Conservation (phyloP, 2,113 vertebrate species). For the Campylomormyrus tamandua region DNA sequence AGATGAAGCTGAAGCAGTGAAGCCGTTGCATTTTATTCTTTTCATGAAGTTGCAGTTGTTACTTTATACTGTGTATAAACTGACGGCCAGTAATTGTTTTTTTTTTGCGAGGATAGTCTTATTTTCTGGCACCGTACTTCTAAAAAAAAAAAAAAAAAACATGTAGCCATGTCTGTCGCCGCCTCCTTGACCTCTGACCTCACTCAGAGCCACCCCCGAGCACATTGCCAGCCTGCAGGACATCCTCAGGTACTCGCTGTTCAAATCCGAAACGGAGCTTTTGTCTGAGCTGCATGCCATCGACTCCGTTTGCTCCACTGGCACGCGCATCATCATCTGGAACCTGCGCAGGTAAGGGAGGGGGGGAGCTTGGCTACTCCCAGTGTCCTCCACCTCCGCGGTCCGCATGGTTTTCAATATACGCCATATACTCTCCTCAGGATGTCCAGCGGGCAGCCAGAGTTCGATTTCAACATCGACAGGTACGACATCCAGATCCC, state of each 20-base stretch:
- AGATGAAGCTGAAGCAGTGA: neutral
- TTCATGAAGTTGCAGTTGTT: neutral
- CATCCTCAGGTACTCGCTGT: constrained; percentile 75
- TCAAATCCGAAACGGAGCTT: constrained; percentile 66
- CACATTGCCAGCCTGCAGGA: constrained; percentile 71
- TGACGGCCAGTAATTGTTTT: neutral
- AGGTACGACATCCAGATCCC: constrained; percentile 87
- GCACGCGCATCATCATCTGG: constrained; percentile 94
- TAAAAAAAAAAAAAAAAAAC: neutral
- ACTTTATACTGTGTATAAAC: neutral
- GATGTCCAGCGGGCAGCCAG: constrained; percentile 60
- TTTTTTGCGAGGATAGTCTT: neutral
- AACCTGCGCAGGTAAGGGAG: constrained; percentile 74
- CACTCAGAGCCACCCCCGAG: constrained; percentile 55
- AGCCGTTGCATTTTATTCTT: neutral
- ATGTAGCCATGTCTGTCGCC: neutral
- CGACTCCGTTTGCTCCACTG: constrained; percentile 54
- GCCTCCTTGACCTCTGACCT: constrained; percentile 59
- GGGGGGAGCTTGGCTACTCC: neutral
- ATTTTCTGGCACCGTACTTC: neutral
- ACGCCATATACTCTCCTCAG: constrained; percentile 46
- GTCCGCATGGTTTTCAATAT: neutral
- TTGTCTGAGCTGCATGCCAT: constrained; percentile 72
- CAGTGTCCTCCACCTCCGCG: neutral
- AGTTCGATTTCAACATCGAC: constrained; percentile 82